Base-by-base conservation (phyloP, 1,140 invertebrate genomes). In the Drosophila rufa region DNA sequence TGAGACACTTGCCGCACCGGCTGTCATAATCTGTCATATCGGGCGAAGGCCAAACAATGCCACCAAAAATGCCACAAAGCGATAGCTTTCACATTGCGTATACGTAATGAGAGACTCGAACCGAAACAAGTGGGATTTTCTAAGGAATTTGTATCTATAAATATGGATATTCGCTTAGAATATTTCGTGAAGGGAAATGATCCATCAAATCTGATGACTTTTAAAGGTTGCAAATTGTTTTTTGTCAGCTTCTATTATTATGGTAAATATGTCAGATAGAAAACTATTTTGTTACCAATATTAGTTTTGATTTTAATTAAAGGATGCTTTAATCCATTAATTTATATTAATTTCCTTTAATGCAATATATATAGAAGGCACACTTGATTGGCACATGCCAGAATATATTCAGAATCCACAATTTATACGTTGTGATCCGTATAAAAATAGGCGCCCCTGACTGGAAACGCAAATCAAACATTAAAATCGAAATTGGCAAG, bases 11-110 rank as follows among this genome's bases (percentile, higher is more conserved):
- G 84, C 76, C 73, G 84, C 61, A 68, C 84, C 85, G 85, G 77
- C 84, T 87, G 84, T 90, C 84, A 90, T 75, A 80, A 84, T 84
- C 85, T 68, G 78, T 87, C 84, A 87, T 81, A 46, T 50, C 45
- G 57, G 46, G 22, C 59, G 84, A 75, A 89, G 85, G 84, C 85
- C 84, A 87, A 87, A 87, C 84, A 87, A 89, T 68, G 67, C 67
- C 65, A 47, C 27, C 62, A 40, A 56, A 45, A 58, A 59, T 65
- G 51, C 64, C 64, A 66, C 42, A 11, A 48, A 19, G 45, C 66
- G 46, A 79, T 70, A 48, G 67, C 62, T 85, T 64, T 48, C 40
- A 74, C 42, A 64, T 45, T 69, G 64, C 78, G 67, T 84, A 80
- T 74, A 77, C 81, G 81, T 80, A 85, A 75, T 60, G 27, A 7